A percentile compares a stretch with the other conserved stretches of the same genome.
These are phyloP conservation scores for Aphodius sticticus DNA, from an alignment of 2,888 invertebrate genomes.

Conservation along the genomic window DNA sequence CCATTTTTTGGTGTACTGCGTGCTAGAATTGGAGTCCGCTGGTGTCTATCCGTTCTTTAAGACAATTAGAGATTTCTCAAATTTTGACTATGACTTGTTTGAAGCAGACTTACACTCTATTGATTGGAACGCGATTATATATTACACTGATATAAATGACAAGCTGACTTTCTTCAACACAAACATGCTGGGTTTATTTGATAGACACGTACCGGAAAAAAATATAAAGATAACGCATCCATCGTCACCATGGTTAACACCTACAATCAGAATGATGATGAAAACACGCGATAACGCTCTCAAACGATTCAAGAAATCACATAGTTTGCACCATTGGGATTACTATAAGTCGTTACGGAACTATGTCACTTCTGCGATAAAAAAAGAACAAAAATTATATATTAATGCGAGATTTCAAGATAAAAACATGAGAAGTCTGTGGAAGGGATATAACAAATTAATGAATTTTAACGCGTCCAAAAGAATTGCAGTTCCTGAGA, in stretches of 20 bases:
- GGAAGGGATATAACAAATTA: slow-evolving; percentile 5
- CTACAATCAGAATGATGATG: slow-evolving; percentile 27
- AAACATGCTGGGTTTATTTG: slow-evolving; percentile 8
- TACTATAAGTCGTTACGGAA: slow-evolving; percentile 35
- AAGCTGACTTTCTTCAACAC: slow-evolving; percentile 11
- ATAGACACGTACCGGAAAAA: slow-evolving; percentile 12
- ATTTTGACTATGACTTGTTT: background rate
- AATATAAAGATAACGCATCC: slow-evolving; percentile 1
- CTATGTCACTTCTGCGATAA: slow-evolving; percentile 28
- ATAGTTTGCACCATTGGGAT: slow-evolving; percentile 12
- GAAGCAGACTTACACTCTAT: background rate
- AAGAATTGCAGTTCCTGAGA: slow-evolving; percentile 10
- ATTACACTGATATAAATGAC: slow-evolving; percentile 19
- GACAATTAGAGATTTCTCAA: slow-evolving; percentile 6
- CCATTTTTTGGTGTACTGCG: background rate
- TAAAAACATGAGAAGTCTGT: background rate
- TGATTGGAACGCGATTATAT: slow-evolving; percentile 5
- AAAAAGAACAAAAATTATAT: slow-evolving; percentile 29
- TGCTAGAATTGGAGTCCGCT: background rate
- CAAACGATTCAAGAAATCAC: slow-evolving; percentile 22
- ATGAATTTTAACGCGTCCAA: slow-evolving; percentile 21
- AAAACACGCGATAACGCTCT: slow-evolving; percentile 19
- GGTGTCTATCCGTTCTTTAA: background rate
- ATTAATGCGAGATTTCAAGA: slow-evolving; percentile 19
- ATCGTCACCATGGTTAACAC: slow-evolving; percentile 23